Percentiles rank a stretch among this genome's conserved stretches.
Evolutionary conservation across 2,888 invertebrate genomes (phyloP).

Genomic region (Campopleginae sp.): DNA sequence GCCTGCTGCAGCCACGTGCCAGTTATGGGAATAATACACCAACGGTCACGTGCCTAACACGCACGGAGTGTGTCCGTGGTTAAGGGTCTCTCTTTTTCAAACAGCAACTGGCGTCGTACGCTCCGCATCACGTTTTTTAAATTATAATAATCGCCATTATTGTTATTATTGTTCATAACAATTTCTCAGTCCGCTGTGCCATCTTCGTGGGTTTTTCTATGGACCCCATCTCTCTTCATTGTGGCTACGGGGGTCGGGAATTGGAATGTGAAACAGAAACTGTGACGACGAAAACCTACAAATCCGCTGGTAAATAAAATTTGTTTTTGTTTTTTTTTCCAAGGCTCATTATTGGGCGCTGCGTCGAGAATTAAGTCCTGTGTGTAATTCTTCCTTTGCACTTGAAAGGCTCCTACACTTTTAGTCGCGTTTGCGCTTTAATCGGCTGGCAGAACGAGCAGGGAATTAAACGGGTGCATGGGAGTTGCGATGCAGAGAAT

Average conservation of each 20-base stretch:
- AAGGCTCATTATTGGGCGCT: background rate
- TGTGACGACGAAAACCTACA: background rate
- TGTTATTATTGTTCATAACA: slow-evolving; percentile 5
- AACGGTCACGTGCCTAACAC: slow-evolving; percentile 78
- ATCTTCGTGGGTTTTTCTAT: slow-evolving; percentile 1
- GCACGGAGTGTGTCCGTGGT: slow-evolving; percentile 70
- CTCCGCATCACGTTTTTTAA: slow-evolving; percentile 48
- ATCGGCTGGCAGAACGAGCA: slow-evolving; percentile 29
- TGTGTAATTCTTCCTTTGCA: slow-evolving; percentile 15
- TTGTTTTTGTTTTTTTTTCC: background rate
- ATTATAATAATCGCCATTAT: slow-evolving; percentile 11
- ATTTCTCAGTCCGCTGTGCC: background rate
- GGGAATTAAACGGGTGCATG: slow-evolving; percentile 17
- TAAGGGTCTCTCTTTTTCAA: slow-evolving; percentile 58
- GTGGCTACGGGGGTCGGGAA: background rate
- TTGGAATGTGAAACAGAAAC: background rate
- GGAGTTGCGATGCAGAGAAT: slow-evolving; percentile 10
- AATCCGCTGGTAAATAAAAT: background rate
- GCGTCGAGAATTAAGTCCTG: background rate
- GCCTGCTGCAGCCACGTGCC: slow-evolving; percentile 76
- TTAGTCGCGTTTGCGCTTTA: slow-evolving; percentile 25
- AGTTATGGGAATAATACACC: slow-evolving; percentile 77
- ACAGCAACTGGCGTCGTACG: slow-evolving; percentile 72
- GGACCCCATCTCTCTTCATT: background rate
- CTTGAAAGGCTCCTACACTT: background rate